phyloP scores from a whole-genome alignment of 2,113 vertebrate species.

The chimpanzee (Pan troglodytes) region NHGRI_mPanTro3-v2.1_pri NC_086015.1:24751001-24751500 shows the following conservation, averaged over 20 bases:
- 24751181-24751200: constrained; percentile 78
- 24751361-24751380: constrained; percentile 40
- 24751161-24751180: constrained; percentile 79
- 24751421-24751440: constrained; percentile 51
- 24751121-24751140: constrained; percentile 71
- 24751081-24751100: constrained; percentile 75
- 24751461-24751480: constrained; percentile 53
- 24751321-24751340: background rate
- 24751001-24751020: constrained; percentile 47
- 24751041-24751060: constrained; percentile 71
- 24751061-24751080: constrained; percentile 74
- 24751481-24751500: constrained; percentile 3
- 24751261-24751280: constrained; percentile 64
- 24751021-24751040: constrained; percentile 73
- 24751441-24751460: constrained; percentile 42
- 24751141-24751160: constrained; percentile 80
- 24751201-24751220: constrained; percentile 73
- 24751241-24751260: constrained; percentile 47
- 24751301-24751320: constrained; percentile 72
- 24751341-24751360: constrained; percentile 66
- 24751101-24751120: constrained; percentile 75
- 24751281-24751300: constrained; percentile 60
- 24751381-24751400: constrained; percentile 53
- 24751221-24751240: constrained; percentile 78
- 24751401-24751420: constrained; percentile 16